Evolutionary conservation across 2,113 vertebrate genomes (phyloP), one percentile per base, ranked within the genome.

Genomic region (Scolopax mira): DNA sequence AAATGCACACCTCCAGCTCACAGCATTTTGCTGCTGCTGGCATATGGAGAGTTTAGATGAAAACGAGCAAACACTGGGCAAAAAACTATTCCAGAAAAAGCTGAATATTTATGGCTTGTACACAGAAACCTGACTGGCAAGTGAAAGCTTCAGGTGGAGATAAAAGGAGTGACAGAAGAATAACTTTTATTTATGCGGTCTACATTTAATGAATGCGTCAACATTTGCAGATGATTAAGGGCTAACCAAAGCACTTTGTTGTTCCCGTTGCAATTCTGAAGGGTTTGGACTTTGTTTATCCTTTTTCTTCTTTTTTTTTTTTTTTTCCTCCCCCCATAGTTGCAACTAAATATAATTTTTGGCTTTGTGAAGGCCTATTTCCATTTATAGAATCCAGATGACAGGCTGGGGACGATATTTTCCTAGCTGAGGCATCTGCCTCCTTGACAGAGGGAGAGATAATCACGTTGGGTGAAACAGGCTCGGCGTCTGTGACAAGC

Each of bases 371-470:
- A 79, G 49, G 52, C 73, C 85, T 87, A 74, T 67, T 95, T 96
- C 96, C 89, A 91, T 95, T 92, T 91, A 95, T 96, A 96, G 96
- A 72, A 90, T 66, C 58, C 96, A 93, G 93, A 91, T 95, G 94
- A 96, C 95, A 97, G 88, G 80, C 85, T 67, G 79, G 83, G 90
- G 88, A 83, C 28, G 42, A 92, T 91, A 83, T 77, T 92, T 88
- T 88, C 83, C 91, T 91, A n/a, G 79, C 83, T 30, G 62, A 93
- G 88, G 86, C 95, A 93, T 94, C 94, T 93, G 82, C 96, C 90
- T 96, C 80, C 91, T 88, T 89, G 85, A 74, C 94, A 89, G 84
- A 81, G 90, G 70, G 74, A 94, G 91, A 93, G 93, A 93, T 69
- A 83, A 96, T 88, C 91, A 88, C 14, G 1, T 41, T 67, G 93